Conservation (phyloP, 2,888 invertebrate genomes). For the Stegophylla sp. region DNA sequence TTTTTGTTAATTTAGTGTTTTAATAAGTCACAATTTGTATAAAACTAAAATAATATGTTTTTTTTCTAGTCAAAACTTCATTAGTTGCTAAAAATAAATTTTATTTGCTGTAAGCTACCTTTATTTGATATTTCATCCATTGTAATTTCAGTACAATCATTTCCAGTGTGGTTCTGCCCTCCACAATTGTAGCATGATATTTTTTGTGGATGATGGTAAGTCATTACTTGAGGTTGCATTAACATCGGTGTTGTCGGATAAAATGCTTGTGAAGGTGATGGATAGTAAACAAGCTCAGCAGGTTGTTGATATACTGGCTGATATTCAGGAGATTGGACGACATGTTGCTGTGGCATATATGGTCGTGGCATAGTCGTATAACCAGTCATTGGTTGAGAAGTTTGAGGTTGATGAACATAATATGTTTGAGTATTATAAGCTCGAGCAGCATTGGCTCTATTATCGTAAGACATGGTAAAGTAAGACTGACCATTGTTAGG, state of each 20-base stretch:
- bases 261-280: conserved; percentile 48
- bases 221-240: conserved; percentile 61
- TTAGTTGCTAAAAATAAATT: too few species aligned
- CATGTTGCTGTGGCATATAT: conserved; percentile 41
- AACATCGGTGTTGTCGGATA: conserved; percentile 38
- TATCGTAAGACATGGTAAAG: conserved; percentile 48
- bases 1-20: too few species aligned
- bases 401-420: conserved; percentile 58
- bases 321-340: conserved; percentile 49
- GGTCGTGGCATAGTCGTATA: conserved; percentile 33
- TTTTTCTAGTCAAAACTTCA: too few species aligned
- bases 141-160: conserved; percentile 87
- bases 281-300: conserved; percentile 49
- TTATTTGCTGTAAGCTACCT: conserved; percentile 61
- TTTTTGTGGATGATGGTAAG: conserved; percentile 71
- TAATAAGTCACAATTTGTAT: too few species aligned
- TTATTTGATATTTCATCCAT: conserved; percentile 85
- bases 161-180: conserved; percentile 79
- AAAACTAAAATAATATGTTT: too few species aligned
- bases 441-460: conserved; percentile 33
- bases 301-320: conserved; percentile 51
- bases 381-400: conserved; percentile 33
- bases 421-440: conserved; percentile 50
- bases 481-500: conserved; percentile 38
- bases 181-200: conserved; percentile 93